Base-by-base conservation (phyloP, 2,113 vertebrate genomes). In the Theristicus caerulescens region DNA sequence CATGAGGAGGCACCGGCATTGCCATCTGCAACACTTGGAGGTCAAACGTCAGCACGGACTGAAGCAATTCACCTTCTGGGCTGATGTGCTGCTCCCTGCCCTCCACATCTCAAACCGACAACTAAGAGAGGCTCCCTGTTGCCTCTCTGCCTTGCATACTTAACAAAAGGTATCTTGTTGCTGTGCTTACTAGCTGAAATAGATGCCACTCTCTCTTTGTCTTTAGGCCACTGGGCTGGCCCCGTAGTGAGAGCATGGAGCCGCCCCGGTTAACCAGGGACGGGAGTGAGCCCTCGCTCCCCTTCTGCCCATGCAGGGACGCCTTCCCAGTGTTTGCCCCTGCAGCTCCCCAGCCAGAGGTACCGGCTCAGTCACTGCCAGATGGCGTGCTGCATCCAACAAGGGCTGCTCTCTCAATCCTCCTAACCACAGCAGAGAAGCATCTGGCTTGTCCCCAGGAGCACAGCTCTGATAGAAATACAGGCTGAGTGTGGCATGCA, bases 361-460 rank as follows among this genome's bases (percentile, higher is more conserved):
- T 22, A 66, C 9, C 1, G 1, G n/a, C 31, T 46, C 2, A 1
- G 52, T 65, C 6, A 0, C 42, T 42, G 36, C 2, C 2, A 25
- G n/a, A 42, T 32, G 46, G 54, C 18, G 7, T 27, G 8, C 51
- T n/a, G 14, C 2, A 3, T 59, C 64, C 57, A 44, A 6, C 34
- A 54, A 55, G 22, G 31, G 59, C 67, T 69, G 44, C 31, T 54
- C 61, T 67, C 19, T 49, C 67, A 47, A 13, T 62, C 36, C 52
- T 64, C 38, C 24, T 7, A 40, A 44, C 16, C 3, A 1, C 44
- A 78, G 55, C 66, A 66, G 14, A 55, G 58, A 36, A 88, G 47
- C 26, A 31, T 36, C 71, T 46, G 62, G 29, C n/a, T 74, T n/a
- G 32, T 52, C 24, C 29, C 31, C 0, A 0, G 38, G 55, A 88